These are phyloP conservation scores for Xylophagus ater DNA, from an alignment of 2,888 invertebrate species.

Conservation along the genomic window DNA sequence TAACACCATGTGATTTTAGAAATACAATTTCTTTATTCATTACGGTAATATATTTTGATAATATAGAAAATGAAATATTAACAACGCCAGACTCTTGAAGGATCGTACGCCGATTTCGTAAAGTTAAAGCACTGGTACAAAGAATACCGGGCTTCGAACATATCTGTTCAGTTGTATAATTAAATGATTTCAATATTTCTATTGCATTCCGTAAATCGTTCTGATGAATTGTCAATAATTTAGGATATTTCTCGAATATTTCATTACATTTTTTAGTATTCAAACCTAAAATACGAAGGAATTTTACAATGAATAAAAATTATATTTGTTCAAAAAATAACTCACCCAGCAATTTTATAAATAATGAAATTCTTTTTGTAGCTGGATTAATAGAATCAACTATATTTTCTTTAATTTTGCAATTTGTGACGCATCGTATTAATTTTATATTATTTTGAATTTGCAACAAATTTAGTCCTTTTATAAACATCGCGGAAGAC, in stretches of 20 bases:
- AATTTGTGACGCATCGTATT: too few relatives aligned
- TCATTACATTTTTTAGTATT: not conserved
- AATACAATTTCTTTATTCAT: constrained; percentile 31
- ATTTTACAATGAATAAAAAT: too few relatives aligned
- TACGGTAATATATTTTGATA: constrained; percentile 34
- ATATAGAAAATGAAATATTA: constrained; percentile 32
- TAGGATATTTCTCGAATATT: constrained; percentile 27
- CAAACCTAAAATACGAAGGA: constrained; percentile 4
- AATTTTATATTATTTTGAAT: too few relatives aligned
- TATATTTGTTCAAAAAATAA: too few relatives aligned
- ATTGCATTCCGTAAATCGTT: constrained; percentile 28
- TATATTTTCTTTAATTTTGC: too few relatives aligned
- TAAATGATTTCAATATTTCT: constrained; percentile 26
- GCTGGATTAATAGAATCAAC: too few relatives aligned
- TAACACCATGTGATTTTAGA: constrained; percentile 35
- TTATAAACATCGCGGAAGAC: too few relatives aligned
- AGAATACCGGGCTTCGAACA: constrained; percentile 45
- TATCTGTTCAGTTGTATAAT: constrained; percentile 44
- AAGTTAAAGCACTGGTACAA: constrained; percentile 44
- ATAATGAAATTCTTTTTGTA: too few relatives aligned
- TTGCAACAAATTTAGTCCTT: too few relatives aligned
- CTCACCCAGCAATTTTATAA: too few relatives aligned
- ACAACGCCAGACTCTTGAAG: constrained; percentile 50
- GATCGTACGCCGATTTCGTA: constrained; percentile 51
- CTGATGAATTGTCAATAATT: constrained; percentile 27